Base-by-base conservation (phyloP, 2,797 vertebrate species). In the Enteromius unitaeniatus region DNA sequence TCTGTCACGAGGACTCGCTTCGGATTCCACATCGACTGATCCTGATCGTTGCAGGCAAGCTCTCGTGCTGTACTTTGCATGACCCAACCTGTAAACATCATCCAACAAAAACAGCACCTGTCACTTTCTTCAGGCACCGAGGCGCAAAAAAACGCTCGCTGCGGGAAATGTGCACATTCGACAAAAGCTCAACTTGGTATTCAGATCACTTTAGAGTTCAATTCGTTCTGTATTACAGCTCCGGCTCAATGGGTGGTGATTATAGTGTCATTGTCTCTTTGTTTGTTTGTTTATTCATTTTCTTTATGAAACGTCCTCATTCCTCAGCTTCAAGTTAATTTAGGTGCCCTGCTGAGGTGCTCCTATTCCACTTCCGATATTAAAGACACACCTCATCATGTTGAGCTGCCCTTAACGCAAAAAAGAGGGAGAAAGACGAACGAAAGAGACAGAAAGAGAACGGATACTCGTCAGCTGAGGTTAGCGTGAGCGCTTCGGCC, bases 401-500 rank as follows among this genome's bases (percentile, higher is more conserved):
- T 75, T 82, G 28, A 82, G 72, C 69, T 74, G 75, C 62, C 62
- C 84, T 77, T 72, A 47, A 74, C 47, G 26, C 53, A 45, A 31
- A 49, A 40, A 79, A 17, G 68, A 40, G 4, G 45, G n/a, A 45
- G 40, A 47, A 40, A 67, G 74, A 26, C 21, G 26, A 62, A 74
- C 6, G 37, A 85, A 70, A 55, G 28, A 69, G 58, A 81, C 26
- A 75, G 77, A 49, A 60, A 40, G 64, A 70, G 31, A 83, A 79
- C 17, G 45, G 68, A 64, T 74, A 62, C 80, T 89, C 82, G 75
- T 81, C 85, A 83, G 93, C 94, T 95, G 94, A 94, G 93, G 94
- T 93, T 93, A 93, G 93, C 93, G 92, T 93, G 93, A 94, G 93
- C 91, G 88, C 90, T 94, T 92, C 86, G 93, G 94, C 93, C 92